These are phyloP conservation scores for Oryzias woworae DNA, from an alignment of 2,113 vertebrate species.

Conservation along the genomic window DNA sequence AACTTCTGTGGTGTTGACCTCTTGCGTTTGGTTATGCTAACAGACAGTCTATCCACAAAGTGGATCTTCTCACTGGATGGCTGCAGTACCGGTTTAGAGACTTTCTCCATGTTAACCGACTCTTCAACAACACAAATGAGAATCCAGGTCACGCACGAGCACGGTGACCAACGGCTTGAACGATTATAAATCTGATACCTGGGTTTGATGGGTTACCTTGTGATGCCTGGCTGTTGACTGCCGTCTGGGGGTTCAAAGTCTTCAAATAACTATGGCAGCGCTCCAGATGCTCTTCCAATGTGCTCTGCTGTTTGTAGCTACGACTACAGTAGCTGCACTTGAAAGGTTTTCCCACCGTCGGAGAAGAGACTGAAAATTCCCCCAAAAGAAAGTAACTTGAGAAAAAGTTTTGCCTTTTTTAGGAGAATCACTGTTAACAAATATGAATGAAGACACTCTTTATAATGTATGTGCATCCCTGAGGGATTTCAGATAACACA, in stretches of 20 bases:
- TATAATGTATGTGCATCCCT: too few species aligned
- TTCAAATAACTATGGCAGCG: constrained; percentile 91
- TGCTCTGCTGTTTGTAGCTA: constrained; percentile 95
- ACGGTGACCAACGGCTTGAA: neutral
- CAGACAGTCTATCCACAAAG: constrained; percentile 86
- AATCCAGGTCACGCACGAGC: neutral
- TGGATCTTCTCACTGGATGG: constrained; percentile 84
- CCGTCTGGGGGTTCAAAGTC: constrained; percentile 83
- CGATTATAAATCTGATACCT: too few species aligned
- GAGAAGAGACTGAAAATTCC: constrained; percentile 84
- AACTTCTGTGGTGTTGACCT: constrained; percentile 96
- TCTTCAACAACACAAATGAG: constrained; percentile 78
- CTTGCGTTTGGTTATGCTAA: constrained; percentile 94
- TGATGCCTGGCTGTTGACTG: constrained; percentile 73
- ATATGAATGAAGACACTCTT: neutral
- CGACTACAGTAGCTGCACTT: constrained; percentile 96
- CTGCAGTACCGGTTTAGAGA: constrained; percentile 84
- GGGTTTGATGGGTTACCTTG: constrained; percentile 59
- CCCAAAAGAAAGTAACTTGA: neutral
- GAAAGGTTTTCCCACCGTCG: constrained; percentile 91
- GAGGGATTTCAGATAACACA: constrained; percentile 9
- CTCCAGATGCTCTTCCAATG: constrained; percentile 92
- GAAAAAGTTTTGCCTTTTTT: neutral
- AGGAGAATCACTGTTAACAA: neutral
- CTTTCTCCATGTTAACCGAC: constrained; percentile 84